These are phyloP conservation scores for Botia almorhae DNA, from an alignment of 2,797 vertebrate genomes.

Conservation along the genomic window DNA sequence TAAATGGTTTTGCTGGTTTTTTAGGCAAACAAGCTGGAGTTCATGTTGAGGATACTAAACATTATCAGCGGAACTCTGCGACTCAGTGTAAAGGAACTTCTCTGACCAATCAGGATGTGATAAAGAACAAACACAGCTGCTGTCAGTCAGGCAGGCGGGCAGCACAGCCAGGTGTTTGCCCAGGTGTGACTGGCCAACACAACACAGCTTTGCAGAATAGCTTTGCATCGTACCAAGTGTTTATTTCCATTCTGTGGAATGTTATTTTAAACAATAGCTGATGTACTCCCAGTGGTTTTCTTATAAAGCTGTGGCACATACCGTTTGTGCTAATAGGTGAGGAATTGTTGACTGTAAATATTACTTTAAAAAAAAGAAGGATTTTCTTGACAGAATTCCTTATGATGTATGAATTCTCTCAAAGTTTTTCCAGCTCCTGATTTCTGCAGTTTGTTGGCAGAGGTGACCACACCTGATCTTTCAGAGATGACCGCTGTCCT, in stretches of 20 bases:
- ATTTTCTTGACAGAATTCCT: constrained; percentile 21
- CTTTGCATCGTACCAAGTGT: not conserved
- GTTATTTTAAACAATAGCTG: not conserved
- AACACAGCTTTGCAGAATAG: not conserved
- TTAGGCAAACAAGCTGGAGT: constrained; percentile 37
- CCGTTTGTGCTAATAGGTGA: not conserved
- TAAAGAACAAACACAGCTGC: constrained; percentile 67
- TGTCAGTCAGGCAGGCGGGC: constrained; percentile 69
- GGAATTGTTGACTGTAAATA: constrained; percentile 1
- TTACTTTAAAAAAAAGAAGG: not conserved
- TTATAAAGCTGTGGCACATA: constrained; percentile 12
- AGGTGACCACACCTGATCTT: constrained; percentile 43
- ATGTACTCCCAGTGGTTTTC: not conserved
- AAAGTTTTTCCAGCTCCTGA: constrained; percentile 10
- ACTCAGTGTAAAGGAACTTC: constrained; percentile 60
- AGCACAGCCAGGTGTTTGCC: constrained; percentile 61
- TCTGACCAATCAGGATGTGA: constrained; percentile 69
- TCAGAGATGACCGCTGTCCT: constrained; percentile 55
- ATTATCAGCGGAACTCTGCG: constrained; percentile 58
- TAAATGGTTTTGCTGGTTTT: constrained; percentile 26
- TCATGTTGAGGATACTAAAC: constrained; percentile 61
- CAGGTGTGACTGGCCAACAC: constrained; percentile 46
- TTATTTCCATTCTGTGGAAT: constrained; percentile 14
- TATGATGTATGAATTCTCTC: constrained; percentile 15
- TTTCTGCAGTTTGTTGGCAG: not conserved